phyloP scores from a whole-genome alignment of 1,140 invertebrate genomes.

The Drosophila pruinosa region DNA sequence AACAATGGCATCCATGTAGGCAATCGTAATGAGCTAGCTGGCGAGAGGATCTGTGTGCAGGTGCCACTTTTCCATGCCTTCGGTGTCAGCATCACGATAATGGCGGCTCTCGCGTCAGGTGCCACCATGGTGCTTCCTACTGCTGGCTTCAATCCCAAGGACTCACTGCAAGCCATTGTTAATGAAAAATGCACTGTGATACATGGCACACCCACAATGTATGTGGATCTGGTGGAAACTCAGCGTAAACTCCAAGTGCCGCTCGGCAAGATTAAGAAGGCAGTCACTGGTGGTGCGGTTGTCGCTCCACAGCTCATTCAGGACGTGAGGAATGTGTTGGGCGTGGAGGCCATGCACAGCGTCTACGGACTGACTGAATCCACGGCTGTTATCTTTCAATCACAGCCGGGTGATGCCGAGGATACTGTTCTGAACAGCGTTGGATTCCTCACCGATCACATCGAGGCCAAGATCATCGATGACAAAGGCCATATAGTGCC shows the following conservation, averaged over 20 bases:
- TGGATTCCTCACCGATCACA: slow-evolving; percentile 90
- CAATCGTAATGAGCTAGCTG: slow-evolving; percentile 82
- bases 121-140: slow-evolving; percentile 88
- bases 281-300: slow-evolving; percentile 89
- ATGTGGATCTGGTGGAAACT: slow-evolving; percentile 90
- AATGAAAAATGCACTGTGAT: slow-evolving; percentile 90
- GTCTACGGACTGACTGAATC: slow-evolving; percentile 95
- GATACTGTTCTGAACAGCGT: slow-evolving; percentile 89
- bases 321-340: slow-evolving; percentile 85
- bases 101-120: slow-evolving; percentile 86
- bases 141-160: slow-evolving; percentile 87
- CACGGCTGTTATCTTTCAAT: slow-evolving; percentile 90
- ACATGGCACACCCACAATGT: slow-evolving; percentile 98
- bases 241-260: slow-evolving; percentile 84
- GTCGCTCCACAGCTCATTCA: slow-evolving; percentile 89
- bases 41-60: slow-evolving; percentile 87
- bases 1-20: slow-evolving; percentile 92
- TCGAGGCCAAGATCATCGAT: slow-evolving; percentile 92
- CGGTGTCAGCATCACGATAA: slow-evolving; percentile 88
- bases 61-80: slow-evolving; percentile 97
- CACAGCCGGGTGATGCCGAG: slow-evolving; percentile 86
- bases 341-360: slow-evolving; percentile 85
- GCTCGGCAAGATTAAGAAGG: slow-evolving; percentile 84
- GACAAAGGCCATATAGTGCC: slow-evolving; percentile 88
- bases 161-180: slow-evolving; percentile 87